Base-by-base conservation (phyloP, 2,797 vertebrate species). In the Lepus townsendii region DNA sequence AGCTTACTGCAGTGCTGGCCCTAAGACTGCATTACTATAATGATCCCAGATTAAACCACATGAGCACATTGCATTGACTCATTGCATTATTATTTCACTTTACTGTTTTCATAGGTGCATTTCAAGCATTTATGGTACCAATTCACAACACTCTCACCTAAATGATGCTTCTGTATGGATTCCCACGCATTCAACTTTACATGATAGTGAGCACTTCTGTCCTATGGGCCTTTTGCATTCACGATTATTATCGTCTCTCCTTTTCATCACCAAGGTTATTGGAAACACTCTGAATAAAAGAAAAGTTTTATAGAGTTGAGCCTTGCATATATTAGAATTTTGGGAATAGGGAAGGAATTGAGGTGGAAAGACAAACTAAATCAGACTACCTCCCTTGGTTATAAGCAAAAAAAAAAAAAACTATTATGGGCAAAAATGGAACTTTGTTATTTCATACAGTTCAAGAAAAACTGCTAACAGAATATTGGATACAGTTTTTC, bases 121-220 rank as follows among this genome's bases (percentile, higher is more conserved):
- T 65, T 5, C 38, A 42, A 89, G 63, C 72, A 11, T 42, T 38
- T n/a, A 10, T 5, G 19, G n/a, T 52, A 32, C 35, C 7, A n/a
- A 47, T 26, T 84, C n/a, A 78, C 71, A n/a, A 71, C 52, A 14
- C n/a, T 52, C 65, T 78, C 22, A 84, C 66, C 2, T 9, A 38
- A 22, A 8, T 1, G 1, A 42, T 0, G 11, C 2, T 17, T 2
- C 8, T 20, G n/a, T 42, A 3, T 0, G 2, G 42, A 22, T 11
- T 26, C 1, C 54, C 9, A 32, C 1, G 65, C 38, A 7, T 26
- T 26, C 26, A 20, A 2, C 4, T 38, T 50, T 10, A 16, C 0
- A 2, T 19, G 19, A 38, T 9, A 38, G 2, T 10, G n/a, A 76
- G 9, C n/a, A 19, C 3, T 8, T 50, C 27, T 89, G 19, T 13